Percentiles rank a stretch among this genome's conserved stretches.
phyloP scores from a whole-genome alignment of 1,140 invertebrate genomes.

The Ladona fulva region DNA sequence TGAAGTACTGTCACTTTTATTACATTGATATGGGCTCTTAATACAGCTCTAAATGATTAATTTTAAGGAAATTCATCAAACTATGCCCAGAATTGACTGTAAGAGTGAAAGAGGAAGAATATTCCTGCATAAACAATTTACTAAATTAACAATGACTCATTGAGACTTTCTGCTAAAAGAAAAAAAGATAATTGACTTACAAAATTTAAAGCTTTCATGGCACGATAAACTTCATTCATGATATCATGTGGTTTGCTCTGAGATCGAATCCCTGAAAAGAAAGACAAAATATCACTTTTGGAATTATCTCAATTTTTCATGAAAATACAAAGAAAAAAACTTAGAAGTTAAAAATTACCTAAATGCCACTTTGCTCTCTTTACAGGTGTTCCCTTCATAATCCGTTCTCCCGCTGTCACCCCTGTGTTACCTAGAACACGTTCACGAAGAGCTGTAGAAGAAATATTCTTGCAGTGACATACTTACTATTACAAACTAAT shows the following conservation, averaged over 20 bases:
- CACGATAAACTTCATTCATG: constrained; percentile 98
- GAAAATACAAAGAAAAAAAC: not conserved
- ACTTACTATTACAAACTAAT: too few species aligned
- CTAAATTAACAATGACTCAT: too few species aligned
- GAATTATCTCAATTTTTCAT: not conserved
- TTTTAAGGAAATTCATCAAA: too few species aligned
- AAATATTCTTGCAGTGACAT: not conserved
- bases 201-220: constrained; percentile 96
- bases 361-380: constrained; percentile 99
- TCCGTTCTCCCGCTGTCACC: not conserved
- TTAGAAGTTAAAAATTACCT: constrained; percentile 35
- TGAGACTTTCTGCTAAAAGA: too few species aligned
- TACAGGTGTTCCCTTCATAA: constrained; percentile 49
- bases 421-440: not conserved
- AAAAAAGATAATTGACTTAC: constrained; percentile 53
- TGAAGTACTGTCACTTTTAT: not conserved
- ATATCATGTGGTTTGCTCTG: constrained; percentile 99
- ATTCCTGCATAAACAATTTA: too few species aligned
- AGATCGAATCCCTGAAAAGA: constrained; percentile 74
- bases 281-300: not conserved
- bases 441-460: constrained; percentile 1
- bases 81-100: too few species aligned
- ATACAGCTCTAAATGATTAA: too few species aligned
- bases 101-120: too few species aligned
- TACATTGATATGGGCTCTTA: not conserved